phyloP scores from a whole-genome alignment of 2,888 invertebrate genomes.

The Trisateles emortualis region DNA sequence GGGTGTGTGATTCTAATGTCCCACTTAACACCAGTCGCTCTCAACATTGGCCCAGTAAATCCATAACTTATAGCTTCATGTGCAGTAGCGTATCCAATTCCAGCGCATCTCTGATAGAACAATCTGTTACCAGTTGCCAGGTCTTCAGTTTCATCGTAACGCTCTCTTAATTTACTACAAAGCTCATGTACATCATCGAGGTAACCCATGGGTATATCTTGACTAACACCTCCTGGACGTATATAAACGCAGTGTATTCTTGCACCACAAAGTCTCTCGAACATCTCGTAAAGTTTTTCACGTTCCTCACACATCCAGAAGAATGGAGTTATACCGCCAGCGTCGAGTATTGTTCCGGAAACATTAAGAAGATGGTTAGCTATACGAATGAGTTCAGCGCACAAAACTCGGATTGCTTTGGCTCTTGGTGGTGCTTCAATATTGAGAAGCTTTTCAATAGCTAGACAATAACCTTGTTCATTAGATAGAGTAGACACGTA shows the following conservation, averaged over 20 bases:
- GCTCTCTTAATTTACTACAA: constrained; percentile 88
- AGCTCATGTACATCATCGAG: constrained; percentile 93
- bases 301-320: constrained; percentile 97
- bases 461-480: constrained; percentile 92
- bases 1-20: constrained; percentile 93
- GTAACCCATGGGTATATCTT: constrained; percentile 87
- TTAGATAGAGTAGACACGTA: constrained; percentile 95
- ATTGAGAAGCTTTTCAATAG: constrained; percentile 94
- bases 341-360: constrained; percentile 91
- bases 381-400: constrained; percentile 92
- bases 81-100: constrained; percentile 90
- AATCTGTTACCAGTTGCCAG: constrained; percentile 91
- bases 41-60: constrained; percentile 90
- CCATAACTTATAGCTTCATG: constrained; percentile 92
- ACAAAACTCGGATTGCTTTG: constrained; percentile 92
- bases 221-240: constrained; percentile 93
- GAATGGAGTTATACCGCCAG: constrained; percentile 95
- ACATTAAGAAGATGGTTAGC: constrained; percentile 93
- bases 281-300: constrained; percentile 94
- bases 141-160: constrained; percentile 95
- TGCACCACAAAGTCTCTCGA: constrained; percentile 93
- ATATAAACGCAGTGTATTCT: constrained; percentile 94
- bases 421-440: constrained; percentile 92
- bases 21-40: constrained; percentile 95
- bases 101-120: constrained; percentile 88